phyloP scores from a whole-genome alignment of 2,888 invertebrate species.

The Ernsta delagoae region DNA sequence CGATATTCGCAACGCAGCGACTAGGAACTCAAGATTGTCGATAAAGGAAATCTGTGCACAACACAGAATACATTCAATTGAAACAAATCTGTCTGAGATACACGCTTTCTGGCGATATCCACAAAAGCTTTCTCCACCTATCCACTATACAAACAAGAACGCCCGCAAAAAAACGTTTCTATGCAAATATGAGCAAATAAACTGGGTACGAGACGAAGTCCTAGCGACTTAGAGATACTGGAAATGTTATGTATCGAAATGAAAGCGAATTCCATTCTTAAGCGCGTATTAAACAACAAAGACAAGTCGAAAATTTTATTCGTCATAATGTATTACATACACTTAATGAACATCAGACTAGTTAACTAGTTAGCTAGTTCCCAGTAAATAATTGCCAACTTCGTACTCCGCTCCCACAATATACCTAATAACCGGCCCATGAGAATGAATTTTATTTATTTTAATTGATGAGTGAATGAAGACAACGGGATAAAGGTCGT shows the following conservation, averaged over 20 bases:
- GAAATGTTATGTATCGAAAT: conserved; percentile 27
- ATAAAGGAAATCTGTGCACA: conserved; percentile 29
- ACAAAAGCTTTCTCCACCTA: conserved; percentile 77
- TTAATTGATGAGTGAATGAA: no score
- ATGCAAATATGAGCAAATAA: conserved; percentile 84
- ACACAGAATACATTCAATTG: conserved; percentile 53
- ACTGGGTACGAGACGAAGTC: conserved; percentile 70
- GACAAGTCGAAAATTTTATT: no score
- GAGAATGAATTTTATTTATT: no score
- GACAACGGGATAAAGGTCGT: no score
- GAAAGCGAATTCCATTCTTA: no score
- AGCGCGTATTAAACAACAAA: no score
- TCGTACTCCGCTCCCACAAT: no score
- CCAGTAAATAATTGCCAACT: no score
- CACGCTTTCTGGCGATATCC: conserved; percentile 60
- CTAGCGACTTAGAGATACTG: conserved; percentile 50
- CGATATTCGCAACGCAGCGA: background rate
- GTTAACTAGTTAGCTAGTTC: no score
- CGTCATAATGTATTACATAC: no score
- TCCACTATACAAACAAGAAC: conserved; percentile 81
- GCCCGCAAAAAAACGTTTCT: conserved; percentile 79
- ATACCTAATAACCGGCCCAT: no score
- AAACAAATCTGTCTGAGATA: conserved; percentile 71
- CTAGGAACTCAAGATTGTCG: conserved; percentile 1
- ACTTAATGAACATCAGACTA: no score